phyloP scores from a whole-genome alignment of 2,888 invertebrate species.

The Melangyna quadrimaculata region DNA sequence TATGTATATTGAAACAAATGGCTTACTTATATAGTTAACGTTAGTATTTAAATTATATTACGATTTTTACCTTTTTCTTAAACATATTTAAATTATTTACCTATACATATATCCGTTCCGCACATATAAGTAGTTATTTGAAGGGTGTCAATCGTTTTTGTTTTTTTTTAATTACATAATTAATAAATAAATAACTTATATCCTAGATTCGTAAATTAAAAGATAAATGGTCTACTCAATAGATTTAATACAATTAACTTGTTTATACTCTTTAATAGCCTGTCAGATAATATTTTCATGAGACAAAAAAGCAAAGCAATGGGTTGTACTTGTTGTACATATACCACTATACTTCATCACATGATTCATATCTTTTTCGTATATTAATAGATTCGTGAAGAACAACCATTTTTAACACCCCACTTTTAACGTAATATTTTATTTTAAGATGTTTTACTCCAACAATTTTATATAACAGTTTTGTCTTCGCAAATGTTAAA shows the following conservation, averaged over 20 bases:
- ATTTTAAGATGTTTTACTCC: neutral
- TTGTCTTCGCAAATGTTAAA: constrained; percentile 24
- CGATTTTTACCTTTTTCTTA: neutral
- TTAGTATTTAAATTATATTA: neutral
- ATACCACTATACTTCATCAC: constrained; percentile 38
- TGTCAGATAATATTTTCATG: constrained; percentile 1
- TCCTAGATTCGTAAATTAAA: constrained; percentile 33
- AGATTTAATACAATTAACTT: constrained; percentile 36
- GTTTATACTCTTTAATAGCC: neutral
- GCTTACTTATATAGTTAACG: constrained; percentile 23
- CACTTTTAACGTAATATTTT: neutral
- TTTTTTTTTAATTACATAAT: constrained; percentile 14
- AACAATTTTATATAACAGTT: constrained; percentile 18
- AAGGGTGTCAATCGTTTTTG: neutral
- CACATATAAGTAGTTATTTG: neutral
- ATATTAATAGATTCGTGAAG: neutral
- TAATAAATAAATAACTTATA: constrained; percentile 59
- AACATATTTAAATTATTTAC: neutral
- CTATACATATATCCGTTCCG: neutral
- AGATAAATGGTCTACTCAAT: constrained; percentile 39
- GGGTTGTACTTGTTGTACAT: neutral
- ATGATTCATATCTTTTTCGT: constrained; percentile 5
- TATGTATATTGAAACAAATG: constrained; percentile 27
- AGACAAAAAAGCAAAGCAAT: neutral
- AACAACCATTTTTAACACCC: neutral